phyloP scores from a whole-genome alignment of 2,797 vertebrate genomes.

The Thamnophis elegans region DNA sequence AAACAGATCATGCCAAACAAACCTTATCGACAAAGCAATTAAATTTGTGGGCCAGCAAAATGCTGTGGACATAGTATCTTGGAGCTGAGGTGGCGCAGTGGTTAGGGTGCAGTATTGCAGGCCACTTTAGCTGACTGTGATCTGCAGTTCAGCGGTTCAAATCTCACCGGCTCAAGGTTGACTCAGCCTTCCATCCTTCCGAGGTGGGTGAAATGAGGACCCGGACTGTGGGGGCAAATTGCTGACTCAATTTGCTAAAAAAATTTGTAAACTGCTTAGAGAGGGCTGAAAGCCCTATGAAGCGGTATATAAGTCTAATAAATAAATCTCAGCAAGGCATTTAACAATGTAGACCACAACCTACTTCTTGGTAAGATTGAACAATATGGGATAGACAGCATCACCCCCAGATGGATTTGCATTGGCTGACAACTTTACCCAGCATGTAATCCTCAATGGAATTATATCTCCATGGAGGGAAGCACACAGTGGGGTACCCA shows the following conservation, averaged over 20 bases:
- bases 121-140: no score
- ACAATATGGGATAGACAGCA: background rate
- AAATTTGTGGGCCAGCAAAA: background rate
- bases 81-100: no score
- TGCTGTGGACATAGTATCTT: background rate
- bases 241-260: no score
- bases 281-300: no score
- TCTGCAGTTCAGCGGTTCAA: no score
- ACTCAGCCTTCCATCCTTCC: no score
- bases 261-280: no score
- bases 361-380: background rate
- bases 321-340: background rate
- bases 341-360: background rate
- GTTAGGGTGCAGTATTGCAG: no score
- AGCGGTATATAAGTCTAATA: no score
- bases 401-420: background rate
- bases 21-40: background rate
- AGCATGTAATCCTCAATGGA: background rate
- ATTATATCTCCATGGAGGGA: background rate
- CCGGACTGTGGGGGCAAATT: no score
- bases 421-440: background rate
- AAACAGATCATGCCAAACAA: background rate
- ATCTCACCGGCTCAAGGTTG: no score
- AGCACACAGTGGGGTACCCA: rapidly evolving
- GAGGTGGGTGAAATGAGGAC: no score